Evolutionary conservation across 1,140 invertebrate species (phyloP).

Genomic region (Eulimnadia texana): DNA sequence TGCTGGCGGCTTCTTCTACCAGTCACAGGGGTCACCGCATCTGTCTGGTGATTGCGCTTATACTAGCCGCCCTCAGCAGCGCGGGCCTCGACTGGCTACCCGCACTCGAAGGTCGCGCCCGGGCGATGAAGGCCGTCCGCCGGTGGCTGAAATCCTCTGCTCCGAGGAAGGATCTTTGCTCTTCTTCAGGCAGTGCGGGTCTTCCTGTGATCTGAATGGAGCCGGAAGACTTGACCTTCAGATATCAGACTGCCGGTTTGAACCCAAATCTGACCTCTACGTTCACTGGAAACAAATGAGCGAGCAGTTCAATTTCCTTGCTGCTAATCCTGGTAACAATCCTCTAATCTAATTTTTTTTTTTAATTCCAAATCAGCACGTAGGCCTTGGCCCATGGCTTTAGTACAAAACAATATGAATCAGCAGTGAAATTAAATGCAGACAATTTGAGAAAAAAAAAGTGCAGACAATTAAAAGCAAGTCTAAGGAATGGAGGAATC

Average conservation of each 20-base stretch:
- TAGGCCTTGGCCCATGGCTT: too few species aligned
- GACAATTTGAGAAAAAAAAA: too few species aligned
- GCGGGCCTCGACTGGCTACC: background rate
- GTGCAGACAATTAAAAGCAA: too few species aligned
- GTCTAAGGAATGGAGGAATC: too few species aligned
- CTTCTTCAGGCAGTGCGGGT: constrained; percentile 1
- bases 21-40: background rate
- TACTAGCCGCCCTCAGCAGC: background rate
- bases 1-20: background rate
- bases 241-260: constrained; percentile 2
- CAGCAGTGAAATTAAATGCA: too few species aligned
- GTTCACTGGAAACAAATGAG: background rate
- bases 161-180: background rate
- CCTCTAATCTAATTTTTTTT: background rate
- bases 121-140: background rate
- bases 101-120: background rate
- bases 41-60: background rate
- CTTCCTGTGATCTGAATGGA: background rate
- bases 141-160: constrained; percentile 8
- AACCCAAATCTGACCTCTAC: background rate
- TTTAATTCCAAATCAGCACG: too few species aligned
- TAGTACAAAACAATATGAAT: too few species aligned
- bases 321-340: background rate
- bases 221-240: background rate
- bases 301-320: background rate